phyloP scores from a whole-genome alignment of 2,888 invertebrate species.

The Cosmia trapezina region DNA sequence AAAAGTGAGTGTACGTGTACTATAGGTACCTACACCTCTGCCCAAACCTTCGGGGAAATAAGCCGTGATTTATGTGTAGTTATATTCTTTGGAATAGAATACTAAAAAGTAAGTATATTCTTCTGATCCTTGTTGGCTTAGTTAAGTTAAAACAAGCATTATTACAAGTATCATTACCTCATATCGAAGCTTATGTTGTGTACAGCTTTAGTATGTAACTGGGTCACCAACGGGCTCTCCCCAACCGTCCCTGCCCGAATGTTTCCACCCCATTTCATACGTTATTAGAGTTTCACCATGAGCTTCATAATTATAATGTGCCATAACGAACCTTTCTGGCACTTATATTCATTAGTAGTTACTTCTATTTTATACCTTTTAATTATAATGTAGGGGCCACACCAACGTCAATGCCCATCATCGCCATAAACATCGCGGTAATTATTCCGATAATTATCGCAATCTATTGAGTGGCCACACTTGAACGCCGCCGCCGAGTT shows the following conservation, averaged over 20 bases:
- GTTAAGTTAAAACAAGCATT: not conserved
- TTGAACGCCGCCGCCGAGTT: too few species aligned
- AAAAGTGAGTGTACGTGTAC: too few species aligned
- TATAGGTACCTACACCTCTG: too few species aligned
- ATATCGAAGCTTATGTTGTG: not conserved
- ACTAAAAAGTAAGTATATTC: too few species aligned
- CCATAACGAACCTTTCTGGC: conserved; percentile 22
- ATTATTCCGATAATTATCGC: too few species aligned
- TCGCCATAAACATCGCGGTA: too few species aligned
- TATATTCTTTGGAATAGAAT: too few species aligned
- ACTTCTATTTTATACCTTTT: conserved; percentile 10
- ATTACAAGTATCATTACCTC: not conserved
- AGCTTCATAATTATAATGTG: conserved; percentile 37
- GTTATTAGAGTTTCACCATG: conserved; percentile 36
- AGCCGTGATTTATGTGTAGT: too few species aligned
- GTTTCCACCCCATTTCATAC: conserved; percentile 40
- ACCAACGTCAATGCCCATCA: too few species aligned
- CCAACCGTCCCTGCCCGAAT: conserved; percentile 7
- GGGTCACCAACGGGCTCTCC: not conserved
- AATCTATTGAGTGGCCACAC: too few species aligned
- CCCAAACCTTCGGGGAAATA: too few species aligned
- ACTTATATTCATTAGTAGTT: conserved; percentile 29
- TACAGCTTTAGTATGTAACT: conserved; percentile 16
- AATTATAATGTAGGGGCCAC: not conserved
- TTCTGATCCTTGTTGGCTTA: not conserved